A percentile compares a stretch with the other conserved stretches of the same genome.
phyloP scores from a whole-genome alignment of 2,888 invertebrate genomes.

The Pollenia griseotomentosa region DNA sequence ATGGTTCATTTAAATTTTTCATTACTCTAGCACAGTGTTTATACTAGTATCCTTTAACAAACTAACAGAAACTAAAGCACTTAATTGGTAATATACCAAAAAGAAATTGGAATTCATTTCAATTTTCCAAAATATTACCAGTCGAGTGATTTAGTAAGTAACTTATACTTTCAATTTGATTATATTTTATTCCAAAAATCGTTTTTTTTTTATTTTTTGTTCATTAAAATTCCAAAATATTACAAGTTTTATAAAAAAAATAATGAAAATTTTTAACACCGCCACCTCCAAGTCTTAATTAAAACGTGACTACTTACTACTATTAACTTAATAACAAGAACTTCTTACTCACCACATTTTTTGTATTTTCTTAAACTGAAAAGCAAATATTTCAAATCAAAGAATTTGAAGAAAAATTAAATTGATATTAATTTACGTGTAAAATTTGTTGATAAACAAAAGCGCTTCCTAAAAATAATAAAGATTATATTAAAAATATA shows the following conservation, averaged over 20 bases:
- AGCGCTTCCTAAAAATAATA: slow-evolving; percentile 70
- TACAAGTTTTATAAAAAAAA: slow-evolving; percentile 46
- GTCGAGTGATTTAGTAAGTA: slow-evolving; percentile 61
- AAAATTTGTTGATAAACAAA: slow-evolving; percentile 70
- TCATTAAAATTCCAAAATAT: slow-evolving; percentile 43
- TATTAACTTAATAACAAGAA: slow-evolving; percentile 18
- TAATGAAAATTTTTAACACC: slow-evolving; percentile 50
- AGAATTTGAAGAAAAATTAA: slow-evolving; percentile 32
- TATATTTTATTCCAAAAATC: slow-evolving; percentile 48
- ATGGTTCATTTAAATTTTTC: slow-evolving; percentile 83
- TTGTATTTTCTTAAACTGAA: slow-evolving; percentile 22
- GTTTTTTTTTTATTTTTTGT: slow-evolving; percentile 28
- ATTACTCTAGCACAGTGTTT: slow-evolving; percentile 81
- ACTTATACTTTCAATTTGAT: slow-evolving; percentile 22
- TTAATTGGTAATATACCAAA: slow-evolving; percentile 64
- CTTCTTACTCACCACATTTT: neutral
- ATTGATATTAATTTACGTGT: slow-evolving; percentile 56
- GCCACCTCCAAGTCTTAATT: slow-evolving; percentile 68
- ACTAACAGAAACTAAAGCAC: slow-evolving; percentile 62
- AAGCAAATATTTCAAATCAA: neutral
- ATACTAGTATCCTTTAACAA: slow-evolving; percentile 69
- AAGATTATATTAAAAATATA: slow-evolving; percentile 52
- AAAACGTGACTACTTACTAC: slow-evolving; percentile 24
- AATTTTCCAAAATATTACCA: slow-evolving; percentile 68
- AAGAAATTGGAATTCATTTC: slow-evolving; percentile 32